phyloP scores from a whole-genome alignment of 2,113 vertebrate genomes.

The Delphinapterus leucas region DNA sequence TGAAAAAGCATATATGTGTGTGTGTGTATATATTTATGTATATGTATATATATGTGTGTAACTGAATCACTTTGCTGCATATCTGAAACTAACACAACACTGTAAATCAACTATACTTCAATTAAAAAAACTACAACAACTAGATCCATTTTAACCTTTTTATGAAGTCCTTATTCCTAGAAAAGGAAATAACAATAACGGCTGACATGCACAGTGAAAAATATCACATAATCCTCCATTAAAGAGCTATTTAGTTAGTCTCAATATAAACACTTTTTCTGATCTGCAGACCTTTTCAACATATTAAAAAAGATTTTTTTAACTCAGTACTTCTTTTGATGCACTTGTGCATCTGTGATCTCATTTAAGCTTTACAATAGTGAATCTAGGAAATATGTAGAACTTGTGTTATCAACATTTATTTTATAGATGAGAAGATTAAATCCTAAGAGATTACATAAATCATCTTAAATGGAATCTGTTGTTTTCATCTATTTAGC shows the following conservation, averaged over 20 bases:
- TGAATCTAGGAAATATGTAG: background rate
- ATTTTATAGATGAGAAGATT: background rate
- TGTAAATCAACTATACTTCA: background rate
- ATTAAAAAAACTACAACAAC: background rate
- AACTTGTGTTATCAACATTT: background rate
- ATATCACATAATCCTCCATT: background rate
- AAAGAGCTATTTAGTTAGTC: background rate
- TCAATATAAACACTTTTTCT: background rate
- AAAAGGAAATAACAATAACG: background rate
- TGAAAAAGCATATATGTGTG: background rate
- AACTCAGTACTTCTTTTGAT: background rate
- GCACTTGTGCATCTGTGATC: background rate
- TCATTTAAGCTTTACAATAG: conserved; percentile 26
- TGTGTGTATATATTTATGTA: background rate
- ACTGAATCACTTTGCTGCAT: no score
- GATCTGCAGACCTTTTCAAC: background rate
- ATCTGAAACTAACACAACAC: background rate
- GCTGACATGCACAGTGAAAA: background rate
- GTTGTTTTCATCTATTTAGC: background rate
- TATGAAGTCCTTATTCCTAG: background rate
- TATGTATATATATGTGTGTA: no score
- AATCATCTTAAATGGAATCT: background rate
- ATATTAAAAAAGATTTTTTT: background rate
- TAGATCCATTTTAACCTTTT: background rate
- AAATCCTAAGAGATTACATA: background rate